These are phyloP conservation scores for Dicranocentrus wangi DNA, from an alignment of 2,888 invertebrate species.

Conservation along the genomic window DNA sequence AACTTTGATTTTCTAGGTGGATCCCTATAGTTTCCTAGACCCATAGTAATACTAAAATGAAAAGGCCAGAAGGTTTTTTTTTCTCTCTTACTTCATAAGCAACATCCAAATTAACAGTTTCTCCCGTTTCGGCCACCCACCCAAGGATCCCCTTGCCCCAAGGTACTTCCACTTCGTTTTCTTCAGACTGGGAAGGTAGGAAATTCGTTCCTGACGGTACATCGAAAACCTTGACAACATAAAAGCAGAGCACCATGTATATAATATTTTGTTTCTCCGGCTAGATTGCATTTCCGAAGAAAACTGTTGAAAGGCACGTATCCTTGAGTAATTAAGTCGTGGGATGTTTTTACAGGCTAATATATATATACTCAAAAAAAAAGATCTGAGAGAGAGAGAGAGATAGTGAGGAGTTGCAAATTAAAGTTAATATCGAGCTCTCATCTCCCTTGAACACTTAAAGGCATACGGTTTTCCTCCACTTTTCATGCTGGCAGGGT, in stretches of 20 bases:
- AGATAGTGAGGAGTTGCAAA: too few species aligned
- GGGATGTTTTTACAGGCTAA: too few species aligned
- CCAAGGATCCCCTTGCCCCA: conserved; percentile 78
- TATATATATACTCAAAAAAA: not conserved
- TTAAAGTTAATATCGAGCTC: too few species aligned
- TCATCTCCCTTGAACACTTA: too few species aligned
- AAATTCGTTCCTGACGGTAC: conserved; percentile 77
- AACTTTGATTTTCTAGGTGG: not conserved
- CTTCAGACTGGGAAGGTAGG: conserved; percentile 75
- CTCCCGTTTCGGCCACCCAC: conserved; percentile 77
- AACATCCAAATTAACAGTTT: conserved; percentile 76
- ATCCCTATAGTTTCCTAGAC: too few species aligned
- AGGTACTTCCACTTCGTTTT: conserved; percentile 76
- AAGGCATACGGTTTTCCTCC: too few species aligned
- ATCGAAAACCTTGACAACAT: conserved; percentile 75
- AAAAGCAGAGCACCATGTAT: not conserved
- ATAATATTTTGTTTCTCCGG: not conserved
- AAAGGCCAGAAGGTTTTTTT: too few species aligned
- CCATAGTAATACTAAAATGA: too few species aligned
- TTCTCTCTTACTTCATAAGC: conserved; percentile 76
- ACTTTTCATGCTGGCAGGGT: not conserved
- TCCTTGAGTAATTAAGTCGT: too few species aligned
- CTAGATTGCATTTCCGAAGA: too few species aligned
- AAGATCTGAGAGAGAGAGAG: not conserved
- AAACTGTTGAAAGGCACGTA: too few species aligned